These are phyloP conservation scores for Cryptotermes secundus DNA, from an alignment of 1,140 invertebrate species.

Conservation along the genomic window DNA sequence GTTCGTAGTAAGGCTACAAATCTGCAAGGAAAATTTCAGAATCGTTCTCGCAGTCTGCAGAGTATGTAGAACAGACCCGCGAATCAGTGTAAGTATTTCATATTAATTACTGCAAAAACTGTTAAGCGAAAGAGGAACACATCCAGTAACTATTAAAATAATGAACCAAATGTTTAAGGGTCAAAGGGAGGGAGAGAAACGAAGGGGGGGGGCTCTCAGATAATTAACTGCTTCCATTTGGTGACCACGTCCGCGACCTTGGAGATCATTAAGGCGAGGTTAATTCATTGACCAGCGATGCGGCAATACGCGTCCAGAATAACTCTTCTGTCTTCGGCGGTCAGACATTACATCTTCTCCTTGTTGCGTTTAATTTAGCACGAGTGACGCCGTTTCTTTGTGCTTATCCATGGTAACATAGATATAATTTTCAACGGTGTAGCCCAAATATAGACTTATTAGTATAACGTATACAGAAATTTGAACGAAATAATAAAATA, in stretches of 20 bases:
- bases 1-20: too few relatives aligned
- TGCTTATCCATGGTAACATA: too few relatives aligned
- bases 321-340: too few relatives aligned
- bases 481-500: too few relatives aligned
- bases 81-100: neutral
- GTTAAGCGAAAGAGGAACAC: neutral
- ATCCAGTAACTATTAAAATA: neutral
- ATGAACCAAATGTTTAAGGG: neutral
- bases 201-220: neutral
- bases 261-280: neutral
- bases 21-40: too few relatives aligned
- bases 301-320: too few relatives aligned
- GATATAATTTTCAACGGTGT: too few relatives aligned
- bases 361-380: too few relatives aligned
- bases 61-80: neutral
- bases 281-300: neutral
- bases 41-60: neutral
- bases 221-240: neutral
- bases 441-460: too few relatives aligned
- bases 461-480: too few relatives aligned
- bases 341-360: too few relatives aligned
- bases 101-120: constrained; percentile 1
- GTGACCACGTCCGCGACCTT: neutral
- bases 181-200: neutral
- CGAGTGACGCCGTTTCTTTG: too few relatives aligned